Conservation (phyloP, 2,888 invertebrate genomes). For the Mesorhabditis belari region DNA sequence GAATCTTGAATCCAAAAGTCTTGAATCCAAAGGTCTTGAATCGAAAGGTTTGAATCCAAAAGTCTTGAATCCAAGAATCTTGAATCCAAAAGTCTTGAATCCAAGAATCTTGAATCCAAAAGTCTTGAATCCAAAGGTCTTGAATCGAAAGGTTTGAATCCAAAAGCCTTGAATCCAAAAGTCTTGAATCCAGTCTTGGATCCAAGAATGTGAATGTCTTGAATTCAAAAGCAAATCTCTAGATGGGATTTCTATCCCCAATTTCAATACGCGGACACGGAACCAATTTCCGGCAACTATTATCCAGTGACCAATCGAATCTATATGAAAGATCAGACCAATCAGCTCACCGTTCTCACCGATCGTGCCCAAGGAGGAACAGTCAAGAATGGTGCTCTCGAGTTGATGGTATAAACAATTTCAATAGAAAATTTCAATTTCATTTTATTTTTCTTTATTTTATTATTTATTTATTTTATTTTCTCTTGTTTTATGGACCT, state of each 20-base stretch:
- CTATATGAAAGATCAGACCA: slow-evolving; percentile 25
- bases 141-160: too few species aligned
- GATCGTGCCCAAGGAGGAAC: slow-evolving; percentile 54
- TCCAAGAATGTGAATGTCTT: too few species aligned
- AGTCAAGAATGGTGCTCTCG: slow-evolving; percentile 38
- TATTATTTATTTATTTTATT: background rate
- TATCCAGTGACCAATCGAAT: slow-evolving; percentile 72
- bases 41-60: too few species aligned
- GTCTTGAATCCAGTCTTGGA: too few species aligned
- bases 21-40: too few species aligned
- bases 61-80: too few species aligned
- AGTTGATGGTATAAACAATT: slow-evolving; percentile 25
- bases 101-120: too few species aligned
- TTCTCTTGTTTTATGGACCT: background rate
- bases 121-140: too few species aligned
- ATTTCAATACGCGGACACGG: slow-evolving; percentile 66
- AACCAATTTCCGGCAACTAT: slow-evolving; percentile 78
- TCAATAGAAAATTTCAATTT: background rate
- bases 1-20: too few species aligned
- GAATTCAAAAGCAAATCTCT: too few species aligned
- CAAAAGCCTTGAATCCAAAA: too few species aligned
- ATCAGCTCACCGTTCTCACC: slow-evolving; percentile 55
- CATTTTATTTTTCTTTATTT: background rate
- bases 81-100: too few species aligned
- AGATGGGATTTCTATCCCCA: slow-evolving; percentile 63